Evolutionary conservation across 2,113 vertebrate species (phyloP).

Genomic region (Orientallactaga bullata): DNA sequence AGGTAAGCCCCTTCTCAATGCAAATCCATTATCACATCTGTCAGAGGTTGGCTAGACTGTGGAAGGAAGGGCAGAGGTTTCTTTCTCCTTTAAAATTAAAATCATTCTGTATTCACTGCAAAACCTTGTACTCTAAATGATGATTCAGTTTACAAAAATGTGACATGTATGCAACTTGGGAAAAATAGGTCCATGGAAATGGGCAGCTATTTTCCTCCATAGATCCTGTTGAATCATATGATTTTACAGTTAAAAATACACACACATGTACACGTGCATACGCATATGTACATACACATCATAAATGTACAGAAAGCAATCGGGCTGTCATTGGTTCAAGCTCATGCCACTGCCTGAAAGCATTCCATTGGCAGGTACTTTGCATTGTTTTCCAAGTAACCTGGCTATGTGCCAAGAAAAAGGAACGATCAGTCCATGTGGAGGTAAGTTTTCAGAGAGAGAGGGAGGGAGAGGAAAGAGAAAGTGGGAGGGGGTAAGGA

Average conservation of each 20-base stretch:
- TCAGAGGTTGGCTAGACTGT: not conserved
- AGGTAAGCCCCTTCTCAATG: not conserved
- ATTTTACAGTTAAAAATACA: constrained; percentile 18
- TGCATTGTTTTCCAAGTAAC: not conserved
- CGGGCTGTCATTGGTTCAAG: not conserved
- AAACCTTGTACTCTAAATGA: not conserved
- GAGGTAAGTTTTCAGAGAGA: constrained; percentile 27
- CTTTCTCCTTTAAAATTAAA: constrained; percentile 52
- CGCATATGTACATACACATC: not conserved
- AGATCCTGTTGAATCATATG: constrained; percentile 6
- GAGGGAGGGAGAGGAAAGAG: not conserved
- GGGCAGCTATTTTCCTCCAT: constrained; percentile 31
- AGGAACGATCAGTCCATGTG: constrained; percentile 41
- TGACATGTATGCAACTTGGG: constrained; percentile 10
- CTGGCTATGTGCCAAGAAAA: not conserved
- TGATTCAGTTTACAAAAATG: constrained; percentile 29
- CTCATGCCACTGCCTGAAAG: not conserved
- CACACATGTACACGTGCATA: not conserved
- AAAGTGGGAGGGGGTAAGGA: no score
- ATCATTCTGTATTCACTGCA: constrained; percentile 33
- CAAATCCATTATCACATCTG: not conserved
- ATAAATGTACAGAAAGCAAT: not conserved
- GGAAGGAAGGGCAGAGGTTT: not conserved
- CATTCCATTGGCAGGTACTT: not conserved
- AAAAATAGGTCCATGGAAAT: not conserved